Base-by-base conservation (phyloP, 2,888 invertebrate species). In the Agrotis ipsilon region DNA sequence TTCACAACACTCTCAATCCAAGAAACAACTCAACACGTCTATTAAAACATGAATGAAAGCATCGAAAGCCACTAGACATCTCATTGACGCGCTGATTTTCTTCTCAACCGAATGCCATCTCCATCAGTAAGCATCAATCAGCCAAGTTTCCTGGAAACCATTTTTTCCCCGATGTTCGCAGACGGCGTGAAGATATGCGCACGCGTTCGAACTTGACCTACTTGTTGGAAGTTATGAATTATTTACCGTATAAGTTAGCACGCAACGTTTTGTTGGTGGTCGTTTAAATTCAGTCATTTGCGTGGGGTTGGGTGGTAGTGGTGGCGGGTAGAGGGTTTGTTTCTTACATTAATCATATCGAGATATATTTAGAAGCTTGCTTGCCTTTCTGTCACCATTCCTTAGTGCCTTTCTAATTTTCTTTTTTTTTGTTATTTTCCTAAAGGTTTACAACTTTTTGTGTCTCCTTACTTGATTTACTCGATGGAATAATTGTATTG, bases 171-270 rank as follows among this genome's bases (percentile, higher is more conserved):
- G 27, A 58, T 19, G 18, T n/a, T 59, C 48, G 58, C 78, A 86
- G 82, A 78, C 73, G 57, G 84, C 76, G 72, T 79, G 86, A 86
- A 79, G 61, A 69, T 65, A 19, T 79, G 78, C 73, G 63, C 65
- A 27, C 72, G 75, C 89, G 90, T 90, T 87, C 92, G 91, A 91
- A 92, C 94, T 94, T 94, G 94, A 93, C 94, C 94, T 80, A 93
- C 84, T 91, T 92, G 78, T 85, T 87, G 78, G 74, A 74, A 86
- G 78, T 86, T 86, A 92, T 92, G 89, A 92, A 92, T 93, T 91
- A 92, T 92, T 91, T 87, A 92, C 88, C 67, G 84, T 86, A 81
- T 79, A 54, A 6, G 61, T 84, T 61, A 58, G 72, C 88, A 84
- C 85, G 86, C 85, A 79, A 86, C 82, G 84, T 85, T 83, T 83